Conservation (phyloP, 2,113 vertebrate genomes). For the Gavialis gangeticus region DNA sequence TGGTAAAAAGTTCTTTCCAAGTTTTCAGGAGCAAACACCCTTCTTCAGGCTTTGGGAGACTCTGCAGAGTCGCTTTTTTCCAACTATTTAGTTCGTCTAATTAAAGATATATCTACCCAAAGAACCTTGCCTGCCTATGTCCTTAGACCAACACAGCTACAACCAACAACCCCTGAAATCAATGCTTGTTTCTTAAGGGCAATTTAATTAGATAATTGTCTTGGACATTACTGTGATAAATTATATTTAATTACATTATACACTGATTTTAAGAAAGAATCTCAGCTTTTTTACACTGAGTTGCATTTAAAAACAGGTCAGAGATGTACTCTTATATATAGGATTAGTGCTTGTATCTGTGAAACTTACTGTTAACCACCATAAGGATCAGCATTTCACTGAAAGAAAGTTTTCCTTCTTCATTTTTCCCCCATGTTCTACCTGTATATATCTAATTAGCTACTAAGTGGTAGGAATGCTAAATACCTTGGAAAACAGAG, state of each 20-base stretch:
- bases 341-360: background rate
- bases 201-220: background rate
- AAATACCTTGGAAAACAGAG: slow-evolving; percentile 7
- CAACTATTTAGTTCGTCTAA: too few species aligned
- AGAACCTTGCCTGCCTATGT: too few species aligned
- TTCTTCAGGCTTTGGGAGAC: too few species aligned
- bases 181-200: background rate
- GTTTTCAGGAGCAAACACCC: too few species aligned
- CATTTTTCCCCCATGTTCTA: background rate
- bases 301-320: background rate
- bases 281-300: background rate
- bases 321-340: background rate
- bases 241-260: background rate
- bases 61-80: too few species aligned
- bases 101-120: too few species aligned
- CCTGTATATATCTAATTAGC: background rate
- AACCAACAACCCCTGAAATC: background rate
- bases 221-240: background rate
- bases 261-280: background rate
- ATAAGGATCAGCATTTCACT: background rate
- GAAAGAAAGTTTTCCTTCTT: background rate
- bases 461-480: background rate
- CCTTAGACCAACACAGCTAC: too few species aligned
- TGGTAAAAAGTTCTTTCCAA: too few species aligned
- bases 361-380: background rate